Evolutionary conservation across 2,113 vertebrate species (phyloP).

Genomic region (Coracopsis vasa): DNA sequence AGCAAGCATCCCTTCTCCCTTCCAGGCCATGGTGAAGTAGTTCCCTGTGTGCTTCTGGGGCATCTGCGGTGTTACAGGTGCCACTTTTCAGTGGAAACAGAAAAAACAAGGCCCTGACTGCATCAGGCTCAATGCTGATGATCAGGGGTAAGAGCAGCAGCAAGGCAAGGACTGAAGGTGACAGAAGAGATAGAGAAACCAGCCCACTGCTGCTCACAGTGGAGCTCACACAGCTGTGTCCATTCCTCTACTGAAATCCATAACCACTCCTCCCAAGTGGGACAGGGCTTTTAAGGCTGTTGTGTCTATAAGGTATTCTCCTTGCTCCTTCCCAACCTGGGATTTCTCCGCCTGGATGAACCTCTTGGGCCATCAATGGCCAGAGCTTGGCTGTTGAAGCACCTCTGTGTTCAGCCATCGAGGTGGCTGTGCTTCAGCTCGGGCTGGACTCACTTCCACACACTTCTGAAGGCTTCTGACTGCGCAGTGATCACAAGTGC

Average conservation of each 20-base stretch:
- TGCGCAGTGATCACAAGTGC: background rate
- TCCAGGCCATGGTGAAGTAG: background rate
- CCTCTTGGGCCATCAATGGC: background rate
- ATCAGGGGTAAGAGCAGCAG: background rate
- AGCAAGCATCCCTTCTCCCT: accelerated
- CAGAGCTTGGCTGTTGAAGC: background rate
- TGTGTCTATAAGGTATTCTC: background rate
- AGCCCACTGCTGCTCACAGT: background rate
- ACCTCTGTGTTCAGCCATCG: background rate
- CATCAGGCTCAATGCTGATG: background rate
- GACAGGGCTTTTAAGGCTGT: background rate
- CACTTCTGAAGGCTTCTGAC: background rate
- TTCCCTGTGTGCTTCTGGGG: background rate
- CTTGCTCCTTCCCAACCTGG: background rate
- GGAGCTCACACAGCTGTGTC: background rate
- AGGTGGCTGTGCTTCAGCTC: background rate
- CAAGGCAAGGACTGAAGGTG: background rate
- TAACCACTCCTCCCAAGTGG: background rate
- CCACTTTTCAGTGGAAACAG: background rate
- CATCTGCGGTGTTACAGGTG: background rate
- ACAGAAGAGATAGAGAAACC: background rate
- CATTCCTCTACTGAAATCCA: background rate
- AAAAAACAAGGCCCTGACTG: background rate
- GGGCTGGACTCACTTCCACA: background rate
- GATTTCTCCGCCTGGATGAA: background rate